These are phyloP conservation scores for Papilio xuthus DNA, from an alignment of 1,140 invertebrate genomes.

Conservation along the genomic window DNA sequence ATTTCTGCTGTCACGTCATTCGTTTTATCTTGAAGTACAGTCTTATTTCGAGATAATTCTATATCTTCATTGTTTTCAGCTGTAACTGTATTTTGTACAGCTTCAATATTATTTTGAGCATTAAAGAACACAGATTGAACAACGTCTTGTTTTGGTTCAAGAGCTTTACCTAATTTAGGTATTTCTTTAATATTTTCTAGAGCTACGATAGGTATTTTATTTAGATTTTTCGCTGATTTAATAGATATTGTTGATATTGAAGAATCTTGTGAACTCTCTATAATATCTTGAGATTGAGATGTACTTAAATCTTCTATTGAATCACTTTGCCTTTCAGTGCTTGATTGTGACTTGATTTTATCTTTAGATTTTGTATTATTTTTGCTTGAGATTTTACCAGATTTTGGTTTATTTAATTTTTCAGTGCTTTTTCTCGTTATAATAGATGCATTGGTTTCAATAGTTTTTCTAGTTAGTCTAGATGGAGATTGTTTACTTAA, in stretches of 20 bases:
- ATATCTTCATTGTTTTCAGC: constrained; percentile 56
- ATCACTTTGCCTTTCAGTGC: constrained; percentile 38
- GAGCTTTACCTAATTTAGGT: background rate
- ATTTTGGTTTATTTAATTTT: constrained; percentile 57
- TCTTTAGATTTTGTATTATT: constrained; percentile 46
- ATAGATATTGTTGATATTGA: constrained; percentile 65
- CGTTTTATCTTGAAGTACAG: constrained; percentile 45
- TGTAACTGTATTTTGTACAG: constrained; percentile 18
- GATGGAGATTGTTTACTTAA: constrained; percentile 59
- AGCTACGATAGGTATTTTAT: constrained; percentile 51
- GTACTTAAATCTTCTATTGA: constrained; percentile 49
- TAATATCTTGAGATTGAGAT: constrained; percentile 73
- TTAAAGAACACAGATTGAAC: background rate
- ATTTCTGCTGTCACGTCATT: constrained; percentile 66
- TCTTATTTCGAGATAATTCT: constrained; percentile 63
- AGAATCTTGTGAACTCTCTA: constrained; percentile 81
- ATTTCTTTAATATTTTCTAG: constrained; percentile 43
- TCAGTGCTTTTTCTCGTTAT: constrained; percentile 53
- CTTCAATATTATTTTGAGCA: background rate
- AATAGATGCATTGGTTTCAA: constrained; percentile 43
- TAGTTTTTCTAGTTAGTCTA: constrained; percentile 60
- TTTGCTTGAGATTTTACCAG: constrained; percentile 45
- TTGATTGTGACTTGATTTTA: constrained; percentile 41
- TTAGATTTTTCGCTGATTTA: constrained; percentile 60
- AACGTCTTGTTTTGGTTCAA: background rate